Base-by-base conservation (phyloP, 2,888 invertebrate genomes). In the Leptopilina drosophilae region DNA sequence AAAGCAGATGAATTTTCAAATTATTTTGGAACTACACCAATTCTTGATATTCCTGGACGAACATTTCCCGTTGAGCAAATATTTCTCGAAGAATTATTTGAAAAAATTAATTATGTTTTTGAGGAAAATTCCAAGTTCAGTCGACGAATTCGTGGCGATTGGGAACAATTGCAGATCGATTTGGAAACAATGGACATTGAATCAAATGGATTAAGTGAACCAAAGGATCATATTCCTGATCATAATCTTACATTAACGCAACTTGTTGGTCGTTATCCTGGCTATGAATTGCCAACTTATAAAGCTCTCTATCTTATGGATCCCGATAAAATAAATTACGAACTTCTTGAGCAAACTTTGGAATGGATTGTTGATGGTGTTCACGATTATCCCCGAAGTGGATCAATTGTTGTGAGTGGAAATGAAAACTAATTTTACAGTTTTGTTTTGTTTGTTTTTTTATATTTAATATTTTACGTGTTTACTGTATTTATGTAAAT, bases 1-100 rank as follows among this genome's bases (percentile, higher is more conserved):
- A 98, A 98, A 90, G 95, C 97, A 1, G 94, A 95, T 53, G 92
- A 97, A 78, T 98, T 98, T 90, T 95, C 96, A 1, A 92, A 95
- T 67, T 98, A 98, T 91, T 98, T 98, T 90, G 94, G 93, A 56
- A 94, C 94, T 62, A 95, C 96, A 80, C 97, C 97, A 2, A 93
- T 97, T 66, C 92, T 98, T 81, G 94, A 96, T 88, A 96, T 97
- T 87, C 96, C 97, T 76, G 98, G 95, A 92, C 93, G 96, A 88
- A 97, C 97, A 0, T 97, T 95, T 89, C 96, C 97, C 0, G 97
- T 98, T 0, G 94, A 96, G 85, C 96, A 97, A 89, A 92, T 95
- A 62, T 96, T 96, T 89, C 92, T 98, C 65, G 97, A 98, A 92
- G 96, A 97, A 87, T 94, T 97, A 64, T 91, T 97, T 86, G 96